These are phyloP conservation scores for Sesia apiformis DNA, from an alignment of 2,888 invertebrate species.

Conservation along the genomic window DNA sequence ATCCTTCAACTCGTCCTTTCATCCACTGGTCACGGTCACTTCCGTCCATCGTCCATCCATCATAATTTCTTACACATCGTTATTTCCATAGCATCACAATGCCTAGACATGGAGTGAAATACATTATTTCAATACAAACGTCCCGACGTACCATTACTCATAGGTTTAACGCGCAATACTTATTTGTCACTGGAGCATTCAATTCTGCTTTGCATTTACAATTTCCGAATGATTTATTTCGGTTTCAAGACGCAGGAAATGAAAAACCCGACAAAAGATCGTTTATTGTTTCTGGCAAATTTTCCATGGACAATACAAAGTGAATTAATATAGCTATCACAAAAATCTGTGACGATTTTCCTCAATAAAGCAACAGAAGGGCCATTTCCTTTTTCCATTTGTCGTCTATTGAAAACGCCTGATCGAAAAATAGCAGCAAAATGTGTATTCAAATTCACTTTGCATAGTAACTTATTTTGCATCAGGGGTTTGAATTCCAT, in stretches of 20 bases:
- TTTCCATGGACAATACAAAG: not conserved
- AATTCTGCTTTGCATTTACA: constrained; percentile 9
- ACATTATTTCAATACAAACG: not conserved
- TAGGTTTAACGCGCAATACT: not conserved
- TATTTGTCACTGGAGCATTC: constrained; percentile 4
- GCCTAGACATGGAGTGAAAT: not conserved
- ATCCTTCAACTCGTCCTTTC: too few relatives aligned
- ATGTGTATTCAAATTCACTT: not conserved
- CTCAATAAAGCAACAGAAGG: not conserved
- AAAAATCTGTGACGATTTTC: not conserved
- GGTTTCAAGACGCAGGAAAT: constrained; percentile 1
- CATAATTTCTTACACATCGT: too few relatives aligned
- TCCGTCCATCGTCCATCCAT: too few relatives aligned
- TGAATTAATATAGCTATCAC: not conserved
- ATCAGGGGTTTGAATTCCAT: not conserved
- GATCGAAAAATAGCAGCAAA: not conserved
- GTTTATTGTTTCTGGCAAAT: not conserved
- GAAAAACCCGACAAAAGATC: not conserved
- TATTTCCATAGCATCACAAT: too few relatives aligned
- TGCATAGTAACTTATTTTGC: not conserved
- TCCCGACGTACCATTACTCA: not conserved
- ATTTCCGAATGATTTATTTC: constrained; percentile 14
- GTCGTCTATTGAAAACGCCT: not conserved
- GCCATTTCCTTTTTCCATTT: not conserved
- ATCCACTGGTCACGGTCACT: too few relatives aligned